Base-by-base conservation (phyloP, 2,113 vertebrate species). In the Centropus bengalensis region DNA sequence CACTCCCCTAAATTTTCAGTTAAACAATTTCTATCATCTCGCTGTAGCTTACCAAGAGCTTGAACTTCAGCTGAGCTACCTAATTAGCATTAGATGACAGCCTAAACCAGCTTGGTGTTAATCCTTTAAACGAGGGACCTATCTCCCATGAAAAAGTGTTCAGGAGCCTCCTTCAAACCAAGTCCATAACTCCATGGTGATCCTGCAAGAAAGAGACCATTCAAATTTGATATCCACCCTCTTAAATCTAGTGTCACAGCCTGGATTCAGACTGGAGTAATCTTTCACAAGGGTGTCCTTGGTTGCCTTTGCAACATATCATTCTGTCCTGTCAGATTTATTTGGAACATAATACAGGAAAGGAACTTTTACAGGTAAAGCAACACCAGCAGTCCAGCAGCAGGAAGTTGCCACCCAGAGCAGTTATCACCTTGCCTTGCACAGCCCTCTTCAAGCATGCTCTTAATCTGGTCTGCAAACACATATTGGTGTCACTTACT, bases 401-500 rank as follows among this genome's bases (percentile, higher is more conserved):
- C 38, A 74, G 75, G 14, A 63, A 20, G 27, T 8, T 80, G 32
- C 24, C 51, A 63, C 26, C 22, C 80, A 59, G 42, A 28, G 18
- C 33, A 66, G 47, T 36, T 63, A 44, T 38, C 67, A 69, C 36
- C 28, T 51, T 70, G 42, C 14, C 63, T 86, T 81, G 36, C 68
- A 86, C 10, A 59, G 17, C 12, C 71, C 32, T 36, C 64, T 76
- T 76, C 69, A 62, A 94, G 32, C 28, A 45, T 1, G 2, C 17
- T 33, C 33, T 54, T 59, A 76, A 73, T 66, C 30, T 52, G 21
- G 22, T 52, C 18, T 73, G 51, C 19, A 76, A 75, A 92, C 49
- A 49, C 20, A 26, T 82, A 68, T 18, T 66, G 70, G 84, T 87
- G 45, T 80, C 78, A 24, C 74, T 95, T 84, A 40, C 80, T 91